Percentiles rank a stretch among this genome's conserved stretches.
phyloP scores from a whole-genome alignment of 2,888 invertebrate species.

The Ariolimax columbianus region DNA sequence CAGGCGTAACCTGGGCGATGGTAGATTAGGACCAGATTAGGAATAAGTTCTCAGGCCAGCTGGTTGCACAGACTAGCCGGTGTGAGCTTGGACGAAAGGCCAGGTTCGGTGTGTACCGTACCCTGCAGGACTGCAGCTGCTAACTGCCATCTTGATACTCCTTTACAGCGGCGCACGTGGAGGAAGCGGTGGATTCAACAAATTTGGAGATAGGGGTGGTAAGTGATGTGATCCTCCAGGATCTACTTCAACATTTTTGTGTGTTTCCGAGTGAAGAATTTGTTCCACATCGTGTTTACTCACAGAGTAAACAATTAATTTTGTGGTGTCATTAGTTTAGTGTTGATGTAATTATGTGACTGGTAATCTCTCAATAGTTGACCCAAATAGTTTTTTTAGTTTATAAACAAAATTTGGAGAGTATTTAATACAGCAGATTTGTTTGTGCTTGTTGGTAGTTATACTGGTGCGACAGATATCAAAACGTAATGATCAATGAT shows the following conservation, averaged over 20 bases:
- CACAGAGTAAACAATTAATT: background rate
- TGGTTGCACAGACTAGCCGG: background rate
- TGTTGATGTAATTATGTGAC: too few species aligned
- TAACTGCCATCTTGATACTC: conserved; percentile 40
- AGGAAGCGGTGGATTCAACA: conserved; percentile 74
- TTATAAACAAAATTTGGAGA: too few species aligned
- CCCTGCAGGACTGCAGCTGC: conserved; percentile 26
- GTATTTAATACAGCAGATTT: too few species aligned
- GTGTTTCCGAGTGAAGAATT: conserved; percentile 13
- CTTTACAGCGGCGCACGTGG: conserved; percentile 72
- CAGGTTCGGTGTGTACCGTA: conserved; percentile 10
- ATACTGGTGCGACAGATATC: too few species aligned
- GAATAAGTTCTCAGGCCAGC: background rate
- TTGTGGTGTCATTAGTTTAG: too few species aligned
- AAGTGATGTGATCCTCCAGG: conserved; percentile 63
- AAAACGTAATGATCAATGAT: too few species aligned
- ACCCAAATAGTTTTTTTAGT: too few species aligned
- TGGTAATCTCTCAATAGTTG: too few species aligned
- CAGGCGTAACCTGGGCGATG: background rate
- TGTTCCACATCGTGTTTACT: background rate
- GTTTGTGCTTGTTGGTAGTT: too few species aligned
- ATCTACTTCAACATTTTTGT: conserved; percentile 39
- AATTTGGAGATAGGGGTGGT: conserved; percentile 73
- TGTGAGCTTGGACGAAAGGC: background rate
- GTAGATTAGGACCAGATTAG: background rate